A percentile compares a stretch with the other conserved stretches of the same genome.
Conservation (phyloP, 2,113 vertebrate species). For the Tychaedon coryphoeus region DNA sequence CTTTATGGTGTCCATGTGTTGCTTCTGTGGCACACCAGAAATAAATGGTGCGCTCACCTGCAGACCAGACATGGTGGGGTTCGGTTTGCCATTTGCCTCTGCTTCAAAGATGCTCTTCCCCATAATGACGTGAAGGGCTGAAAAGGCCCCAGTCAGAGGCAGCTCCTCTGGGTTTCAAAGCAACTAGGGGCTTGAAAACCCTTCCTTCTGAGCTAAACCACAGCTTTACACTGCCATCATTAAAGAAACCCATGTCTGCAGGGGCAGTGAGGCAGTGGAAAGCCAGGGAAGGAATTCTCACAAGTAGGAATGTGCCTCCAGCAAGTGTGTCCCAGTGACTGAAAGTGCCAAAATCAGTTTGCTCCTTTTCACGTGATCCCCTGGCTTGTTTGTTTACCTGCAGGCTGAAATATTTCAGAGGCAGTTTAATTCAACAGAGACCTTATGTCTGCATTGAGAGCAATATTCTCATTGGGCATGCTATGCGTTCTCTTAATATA, state of each 20-base stretch:
- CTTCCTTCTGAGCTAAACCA: not conserved
- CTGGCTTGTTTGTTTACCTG: not conserved
- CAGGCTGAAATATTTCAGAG: not conserved
- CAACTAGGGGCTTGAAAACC: not conserved
- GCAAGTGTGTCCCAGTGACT: not conserved
- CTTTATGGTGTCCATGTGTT: not conserved
- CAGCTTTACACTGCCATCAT: not conserved
- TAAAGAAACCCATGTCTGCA: not conserved
- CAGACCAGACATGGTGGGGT: not conserved
- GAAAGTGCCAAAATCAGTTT: not conserved
- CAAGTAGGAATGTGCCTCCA: not conserved
- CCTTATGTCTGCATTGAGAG: not conserved
- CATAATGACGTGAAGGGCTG: not conserved
- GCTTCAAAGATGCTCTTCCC: not conserved
- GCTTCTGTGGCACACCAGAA: not conserved
- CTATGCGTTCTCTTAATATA: constrained; percentile 25
- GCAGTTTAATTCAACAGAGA: not conserved
- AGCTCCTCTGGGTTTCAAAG: not conserved
- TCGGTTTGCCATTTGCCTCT: not conserved
- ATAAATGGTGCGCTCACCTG: not conserved
- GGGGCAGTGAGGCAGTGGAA: not conserved
- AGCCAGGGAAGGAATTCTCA: not conserved
- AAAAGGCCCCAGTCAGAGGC: not conserved
- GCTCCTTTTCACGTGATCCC: not conserved
- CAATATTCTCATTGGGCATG: not conserved